These are phyloP conservation scores for Podilymbus podiceps DNA, from an alignment of 2,113 vertebrate species.

Conservation along the genomic window DNA sequence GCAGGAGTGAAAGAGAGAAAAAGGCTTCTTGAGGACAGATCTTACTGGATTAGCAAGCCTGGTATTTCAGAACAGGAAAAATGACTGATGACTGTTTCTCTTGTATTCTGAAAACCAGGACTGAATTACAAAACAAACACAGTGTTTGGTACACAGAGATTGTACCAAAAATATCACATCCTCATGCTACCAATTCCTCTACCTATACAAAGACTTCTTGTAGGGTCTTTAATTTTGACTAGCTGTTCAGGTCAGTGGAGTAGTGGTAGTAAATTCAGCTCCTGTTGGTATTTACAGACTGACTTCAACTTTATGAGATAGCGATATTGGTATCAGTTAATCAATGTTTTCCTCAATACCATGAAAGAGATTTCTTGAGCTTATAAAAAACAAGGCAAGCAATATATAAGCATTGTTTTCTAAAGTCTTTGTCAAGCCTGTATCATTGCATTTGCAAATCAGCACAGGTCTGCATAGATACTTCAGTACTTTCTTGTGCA, in stretches of 20 bases:
- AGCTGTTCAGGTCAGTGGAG: not conserved
- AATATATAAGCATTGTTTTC: not conserved
- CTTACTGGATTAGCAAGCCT: not conserved
- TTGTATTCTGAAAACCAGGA: not conserved
- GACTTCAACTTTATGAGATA: not conserved
- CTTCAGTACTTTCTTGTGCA: not conserved
- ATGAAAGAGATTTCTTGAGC: not conserved
- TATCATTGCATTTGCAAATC: not conserved
- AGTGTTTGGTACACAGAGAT: too few relatives aligned
- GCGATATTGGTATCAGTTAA: not conserved
- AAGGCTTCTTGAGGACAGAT: not conserved
- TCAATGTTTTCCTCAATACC: not conserved
- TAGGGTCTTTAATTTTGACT: not conserved
- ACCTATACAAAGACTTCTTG: not conserved
- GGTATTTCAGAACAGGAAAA: not conserved
- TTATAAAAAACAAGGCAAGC: not conserved
- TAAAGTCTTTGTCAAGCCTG: not conserved
- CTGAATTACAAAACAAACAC: not conserved
- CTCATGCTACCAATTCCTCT: not conserved
- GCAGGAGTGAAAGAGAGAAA: not conserved
- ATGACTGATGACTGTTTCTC: not conserved
- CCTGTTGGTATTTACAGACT: not conserved
- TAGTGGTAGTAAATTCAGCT: not conserved
- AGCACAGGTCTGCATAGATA: not conserved
- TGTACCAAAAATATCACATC: not conserved